phyloP scores from a whole-genome alignment of 2,797 vertebrate genomes.

The Austrolebias charrua region DNA sequence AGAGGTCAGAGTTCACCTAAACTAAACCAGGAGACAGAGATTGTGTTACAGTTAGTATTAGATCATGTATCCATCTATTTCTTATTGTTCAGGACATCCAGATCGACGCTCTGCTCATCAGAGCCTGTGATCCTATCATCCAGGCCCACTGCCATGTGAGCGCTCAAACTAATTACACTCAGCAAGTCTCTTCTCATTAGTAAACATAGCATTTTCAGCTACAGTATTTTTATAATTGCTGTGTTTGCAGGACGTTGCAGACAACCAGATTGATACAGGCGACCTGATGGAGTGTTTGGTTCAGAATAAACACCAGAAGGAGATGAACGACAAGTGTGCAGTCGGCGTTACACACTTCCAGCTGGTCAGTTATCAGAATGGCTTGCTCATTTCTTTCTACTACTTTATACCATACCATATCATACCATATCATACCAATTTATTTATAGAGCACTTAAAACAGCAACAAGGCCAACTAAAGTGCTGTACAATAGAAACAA shows the following conservation, averaged over 20 bases:
- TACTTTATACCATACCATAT: too few species aligned
- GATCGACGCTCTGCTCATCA: slow-evolving; percentile 93
- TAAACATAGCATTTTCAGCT: neutral
- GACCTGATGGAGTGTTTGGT: slow-evolving; percentile 96
- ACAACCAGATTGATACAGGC: slow-evolving; percentile 94
- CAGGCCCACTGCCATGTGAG: slow-evolving; percentile 93
- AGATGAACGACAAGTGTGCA: slow-evolving; percentile 95
- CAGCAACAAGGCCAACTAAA: too few species aligned
- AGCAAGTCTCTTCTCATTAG: neutral
- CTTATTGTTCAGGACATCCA: slow-evolving; percentile 86
- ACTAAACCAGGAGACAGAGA: neutral
- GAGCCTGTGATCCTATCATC: slow-evolving; percentile 92
- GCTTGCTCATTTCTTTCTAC: neutral
- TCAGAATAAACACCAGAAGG: slow-evolving; percentile 96
- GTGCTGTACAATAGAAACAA: too few species aligned
- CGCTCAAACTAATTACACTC: slow-evolving; percentile 15
- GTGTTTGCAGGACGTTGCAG: slow-evolving; percentile 86
- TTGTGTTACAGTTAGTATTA: neutral
- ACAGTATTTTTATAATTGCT: neutral
- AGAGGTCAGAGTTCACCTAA: slow-evolving; percentile 54
- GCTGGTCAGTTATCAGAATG: slow-evolving; percentile 81
- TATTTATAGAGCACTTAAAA: too few species aligned
- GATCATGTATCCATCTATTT: neutral
- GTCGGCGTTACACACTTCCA: slow-evolving; percentile 96
- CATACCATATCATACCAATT: too few species aligned